Conservation (phyloP, 2,888 invertebrate species). For the Troides aeacus region DNA sequence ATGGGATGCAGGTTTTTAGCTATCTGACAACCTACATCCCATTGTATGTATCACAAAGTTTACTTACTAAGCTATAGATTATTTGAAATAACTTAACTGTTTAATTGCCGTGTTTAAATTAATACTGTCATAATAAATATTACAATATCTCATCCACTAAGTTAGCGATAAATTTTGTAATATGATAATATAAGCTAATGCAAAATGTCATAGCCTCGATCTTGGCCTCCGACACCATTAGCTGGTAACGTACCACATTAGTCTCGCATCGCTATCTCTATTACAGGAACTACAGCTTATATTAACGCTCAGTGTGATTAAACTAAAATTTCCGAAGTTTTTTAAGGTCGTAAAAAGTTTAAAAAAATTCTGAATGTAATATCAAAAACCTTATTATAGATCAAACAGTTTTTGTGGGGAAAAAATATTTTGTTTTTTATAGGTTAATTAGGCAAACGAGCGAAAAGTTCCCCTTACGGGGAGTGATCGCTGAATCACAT, state of each 20-base stretch:
- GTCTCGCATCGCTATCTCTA: constrained; percentile 27
- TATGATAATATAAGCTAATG: constrained; percentile 29
- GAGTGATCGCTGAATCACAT: no score
- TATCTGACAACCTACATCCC: not conserved
- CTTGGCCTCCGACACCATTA: constrained; percentile 29
- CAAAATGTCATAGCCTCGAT: constrained; percentile 25
- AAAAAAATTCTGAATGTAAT: no score
- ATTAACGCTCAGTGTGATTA: no score
- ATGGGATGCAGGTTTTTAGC: no score
- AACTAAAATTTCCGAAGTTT: no score
- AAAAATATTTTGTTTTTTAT: no score
- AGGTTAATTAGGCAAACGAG: no score
- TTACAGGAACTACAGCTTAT: constrained; percentile 13
- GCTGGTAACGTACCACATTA: constrained; percentile 18
- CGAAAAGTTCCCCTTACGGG: no score
- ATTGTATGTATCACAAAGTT: not conserved
- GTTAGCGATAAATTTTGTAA: constrained; percentile 32
- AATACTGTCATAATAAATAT: constrained; percentile 8
- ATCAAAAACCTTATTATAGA: no score
- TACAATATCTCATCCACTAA: constrained; percentile 34
- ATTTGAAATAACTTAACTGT: not conserved
- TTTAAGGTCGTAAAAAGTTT: no score
- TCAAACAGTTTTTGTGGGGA: no score
- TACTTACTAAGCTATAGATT: not conserved
- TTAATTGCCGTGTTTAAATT: not conserved